A percentile compares a stretch with the other conserved stretches of the same genome.
These are phyloP conservation scores for Ceuthmochares aereus DNA, from an alignment of 2,113 vertebrate genomes.

Conservation along the genomic window DNA sequence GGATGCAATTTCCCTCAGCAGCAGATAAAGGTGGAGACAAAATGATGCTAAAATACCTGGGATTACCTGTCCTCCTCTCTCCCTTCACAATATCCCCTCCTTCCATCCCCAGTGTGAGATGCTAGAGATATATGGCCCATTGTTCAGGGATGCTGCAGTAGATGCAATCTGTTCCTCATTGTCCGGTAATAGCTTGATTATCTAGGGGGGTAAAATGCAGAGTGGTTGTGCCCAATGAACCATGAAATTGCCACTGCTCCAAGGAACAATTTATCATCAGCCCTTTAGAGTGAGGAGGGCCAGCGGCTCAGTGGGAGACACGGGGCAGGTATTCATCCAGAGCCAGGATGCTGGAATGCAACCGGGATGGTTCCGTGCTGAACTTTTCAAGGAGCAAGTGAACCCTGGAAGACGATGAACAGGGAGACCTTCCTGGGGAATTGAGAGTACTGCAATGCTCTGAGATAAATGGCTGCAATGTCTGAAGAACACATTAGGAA, in stretches of 20 bases:
- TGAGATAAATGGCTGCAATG: neutral
- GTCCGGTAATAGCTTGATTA: conserved; percentile 66
- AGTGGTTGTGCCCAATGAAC: conserved; percentile 37
- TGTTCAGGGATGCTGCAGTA: neutral
- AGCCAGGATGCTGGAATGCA: conserved; percentile 53
- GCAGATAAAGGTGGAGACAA: neutral
- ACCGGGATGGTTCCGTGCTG: neutral
- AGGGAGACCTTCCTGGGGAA: neutral
- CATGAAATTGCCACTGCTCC: conserved; percentile 66
- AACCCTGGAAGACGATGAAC: conserved; percentile 47
- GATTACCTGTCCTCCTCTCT: neutral
- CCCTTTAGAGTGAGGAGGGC: neutral
- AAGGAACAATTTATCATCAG: conserved; percentile 39
- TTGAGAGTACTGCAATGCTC: neutral
- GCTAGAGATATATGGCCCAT: neutral
- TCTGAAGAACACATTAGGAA: neutral
- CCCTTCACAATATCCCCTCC: neutral
- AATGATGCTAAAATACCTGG: neutral
- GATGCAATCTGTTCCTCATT: conserved; percentile 65
- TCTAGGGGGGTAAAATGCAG: conserved; percentile 22
- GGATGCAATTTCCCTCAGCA: neutral
- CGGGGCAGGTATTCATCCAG: conserved; percentile 59
- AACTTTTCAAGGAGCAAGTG: conserved; percentile 58
- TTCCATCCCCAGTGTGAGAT: neutral
- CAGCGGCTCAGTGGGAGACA: neutral